A percentile compares a stretch with the other conserved stretches of the same genome.
These are phyloP conservation scores for Pitta sordida DNA, from an alignment of 2,113 vertebrate species.

Conservation along the genomic window DNA sequence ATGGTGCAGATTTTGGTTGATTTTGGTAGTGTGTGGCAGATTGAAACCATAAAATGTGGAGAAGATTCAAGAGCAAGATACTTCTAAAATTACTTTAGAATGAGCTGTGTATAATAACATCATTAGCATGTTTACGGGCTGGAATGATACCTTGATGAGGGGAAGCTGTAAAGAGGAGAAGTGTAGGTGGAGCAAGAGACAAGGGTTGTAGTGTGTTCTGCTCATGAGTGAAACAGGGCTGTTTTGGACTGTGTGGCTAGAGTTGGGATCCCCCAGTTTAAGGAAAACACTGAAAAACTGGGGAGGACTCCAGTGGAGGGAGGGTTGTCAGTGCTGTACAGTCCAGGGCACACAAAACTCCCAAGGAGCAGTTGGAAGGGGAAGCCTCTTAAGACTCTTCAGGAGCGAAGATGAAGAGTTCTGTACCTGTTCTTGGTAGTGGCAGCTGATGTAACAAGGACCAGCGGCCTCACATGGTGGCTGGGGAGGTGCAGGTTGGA, in stretches of 20 bases:
- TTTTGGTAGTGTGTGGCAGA: not conserved
- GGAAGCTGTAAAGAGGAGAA: not conserved
- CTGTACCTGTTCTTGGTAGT: not conserved
- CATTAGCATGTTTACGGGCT: rapidly evolving
- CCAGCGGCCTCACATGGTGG: not conserved
- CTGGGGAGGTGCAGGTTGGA: not conserved
- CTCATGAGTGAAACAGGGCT: rapidly evolving
- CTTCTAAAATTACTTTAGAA: not conserved
- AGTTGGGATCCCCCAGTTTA: not conserved
- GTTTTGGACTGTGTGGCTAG: not conserved
- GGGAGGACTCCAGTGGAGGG: not conserved
- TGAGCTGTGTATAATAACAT: not conserved
- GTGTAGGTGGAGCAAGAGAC: not conserved
- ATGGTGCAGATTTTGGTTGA: not conserved
- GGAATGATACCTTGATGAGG: not conserved
- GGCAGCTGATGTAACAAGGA: not conserved
- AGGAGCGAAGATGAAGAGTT: not conserved
- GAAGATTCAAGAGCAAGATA: not conserved
- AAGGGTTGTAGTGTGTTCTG: not conserved
- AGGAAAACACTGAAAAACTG: not conserved
- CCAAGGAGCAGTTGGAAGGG: not conserved
- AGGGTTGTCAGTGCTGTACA: not conserved
- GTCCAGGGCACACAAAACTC: rapidly evolving
- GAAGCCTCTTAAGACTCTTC: not conserved
- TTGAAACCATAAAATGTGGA: not conserved